phyloP scores from a whole-genome alignment of 2,113 vertebrate genomes.

The Bujurquina vittata region DNA sequence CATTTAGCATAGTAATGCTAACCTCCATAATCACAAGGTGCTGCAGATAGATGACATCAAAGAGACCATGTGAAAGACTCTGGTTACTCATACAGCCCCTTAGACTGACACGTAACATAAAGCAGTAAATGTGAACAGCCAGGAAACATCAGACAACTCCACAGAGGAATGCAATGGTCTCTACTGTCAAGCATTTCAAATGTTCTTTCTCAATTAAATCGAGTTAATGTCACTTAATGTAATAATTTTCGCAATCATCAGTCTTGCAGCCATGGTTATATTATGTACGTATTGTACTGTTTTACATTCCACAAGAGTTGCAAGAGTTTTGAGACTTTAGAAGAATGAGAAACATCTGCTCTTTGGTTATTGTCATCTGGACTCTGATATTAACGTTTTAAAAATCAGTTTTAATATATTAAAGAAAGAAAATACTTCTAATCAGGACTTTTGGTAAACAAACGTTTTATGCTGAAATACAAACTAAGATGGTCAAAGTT shows the following conservation, averaged over 20 bases:
- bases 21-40: neutral
- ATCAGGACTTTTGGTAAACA: no score
- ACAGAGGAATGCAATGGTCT: neutral
- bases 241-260: neutral
- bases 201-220: neutral
- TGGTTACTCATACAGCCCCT: neutral
- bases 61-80: neutral
- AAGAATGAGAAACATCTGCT: no score
- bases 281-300: neutral
- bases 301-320: neutral
- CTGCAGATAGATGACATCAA: neutral
- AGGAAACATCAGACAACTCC: neutral
- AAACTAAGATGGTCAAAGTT: no score
- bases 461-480: no score
- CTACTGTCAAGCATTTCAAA: neutral
- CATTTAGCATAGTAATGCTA: conserved; percentile 11
- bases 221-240: neutral
- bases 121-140: neutral
- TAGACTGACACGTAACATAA: neutral
- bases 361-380: no score
- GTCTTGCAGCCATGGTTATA: neutral
- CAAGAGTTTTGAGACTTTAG: no score
- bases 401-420: no score
- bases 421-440: no score
- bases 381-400: no score